A percentile compares a stretch with the other conserved stretches of the same genome.
Evolutionary conservation across 1,140 invertebrate species (phyloP).

Genomic region (Ylistrum balloti): DNA sequence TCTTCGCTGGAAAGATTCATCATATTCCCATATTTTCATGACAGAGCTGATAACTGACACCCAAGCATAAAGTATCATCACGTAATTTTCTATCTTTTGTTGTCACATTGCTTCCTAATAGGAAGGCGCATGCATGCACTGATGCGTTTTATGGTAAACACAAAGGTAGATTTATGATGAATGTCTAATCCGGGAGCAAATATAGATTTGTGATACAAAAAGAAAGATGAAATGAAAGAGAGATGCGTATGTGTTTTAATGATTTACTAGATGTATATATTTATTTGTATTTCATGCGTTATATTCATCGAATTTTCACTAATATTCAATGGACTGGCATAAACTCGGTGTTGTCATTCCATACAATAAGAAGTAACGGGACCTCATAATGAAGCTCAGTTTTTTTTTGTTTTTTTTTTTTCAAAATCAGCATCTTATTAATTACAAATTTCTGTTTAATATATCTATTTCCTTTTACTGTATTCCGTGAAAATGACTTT

Average conservation of each 20-base stretch:
- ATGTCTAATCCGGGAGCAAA: slow-evolving; percentile 19
- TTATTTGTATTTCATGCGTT: not conserved
- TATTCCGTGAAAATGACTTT: too few relatives aligned
- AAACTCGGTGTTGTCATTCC: not conserved
- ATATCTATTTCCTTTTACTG: too few relatives aligned
- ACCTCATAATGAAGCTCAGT: not conserved
- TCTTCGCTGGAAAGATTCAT: not conserved
- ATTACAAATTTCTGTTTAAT: too few relatives aligned
- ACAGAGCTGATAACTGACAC: not conserved
- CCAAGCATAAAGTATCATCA: not conserved
- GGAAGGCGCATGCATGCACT: not conserved
- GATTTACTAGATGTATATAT: not conserved
- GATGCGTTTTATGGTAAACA: not conserved
- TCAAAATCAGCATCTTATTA: not conserved
- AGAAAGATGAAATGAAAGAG: slow-evolving; percentile 15
- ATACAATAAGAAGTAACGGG: not conserved
- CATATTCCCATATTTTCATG: not conserved
- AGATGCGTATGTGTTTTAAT: not conserved
- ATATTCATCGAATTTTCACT: not conserved
- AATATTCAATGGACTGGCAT: not conserved
- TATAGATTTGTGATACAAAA: slow-evolving; percentile 34
- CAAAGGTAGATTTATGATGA: not conserved
- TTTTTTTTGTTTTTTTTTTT: not conserved
- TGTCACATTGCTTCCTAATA: not conserved
- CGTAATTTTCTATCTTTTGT: not conserved